Evolutionary conservation across 2,888 invertebrate species (phyloP).

Genomic region (Tridacna gigas): DNA sequence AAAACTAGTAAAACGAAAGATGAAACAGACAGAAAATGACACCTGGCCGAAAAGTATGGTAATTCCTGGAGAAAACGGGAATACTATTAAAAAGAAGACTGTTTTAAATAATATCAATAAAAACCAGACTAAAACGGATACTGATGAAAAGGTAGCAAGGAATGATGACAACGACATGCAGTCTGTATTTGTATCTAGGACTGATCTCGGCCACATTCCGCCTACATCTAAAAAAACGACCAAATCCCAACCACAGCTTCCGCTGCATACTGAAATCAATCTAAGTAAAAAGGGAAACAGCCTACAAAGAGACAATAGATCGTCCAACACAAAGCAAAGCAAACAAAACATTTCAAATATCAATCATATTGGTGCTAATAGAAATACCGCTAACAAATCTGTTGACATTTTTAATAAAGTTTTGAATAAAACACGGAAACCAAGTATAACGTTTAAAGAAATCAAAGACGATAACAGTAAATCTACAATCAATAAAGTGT

Average conservation of each 20-base stretch:
- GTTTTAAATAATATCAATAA: conserved; percentile 32
- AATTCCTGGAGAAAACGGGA: conserved; percentile 2
- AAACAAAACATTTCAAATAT: neutral
- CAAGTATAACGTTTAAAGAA: conserved; percentile 18
- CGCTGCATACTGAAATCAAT: neutral
- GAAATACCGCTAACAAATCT: conserved; percentile 10
- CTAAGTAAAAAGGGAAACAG: neutral
- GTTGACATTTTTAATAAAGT: conserved; percentile 15
- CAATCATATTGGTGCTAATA: neutral
- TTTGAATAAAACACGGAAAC: conserved; percentile 15
- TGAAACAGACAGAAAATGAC: conserved; percentile 38
- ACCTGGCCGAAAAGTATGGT: conserved; percentile 3
- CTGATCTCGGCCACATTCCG: neutral
- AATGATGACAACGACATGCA: neutral
- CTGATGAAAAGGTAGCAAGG: neutral
- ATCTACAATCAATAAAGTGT: neutral
- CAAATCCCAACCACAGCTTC: neutral
- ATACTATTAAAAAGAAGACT: conserved; percentile 39
- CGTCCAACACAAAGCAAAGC: neutral
- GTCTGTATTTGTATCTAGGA: neutral
- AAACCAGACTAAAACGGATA: neutral
- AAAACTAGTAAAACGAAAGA: conserved; percentile 55
- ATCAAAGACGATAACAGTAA: neutral
- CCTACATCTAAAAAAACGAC: neutral
- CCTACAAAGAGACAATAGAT: neutral